Conservation (phyloP, 2,797 vertebrate genomes). For the Avahi laniger region DNA sequence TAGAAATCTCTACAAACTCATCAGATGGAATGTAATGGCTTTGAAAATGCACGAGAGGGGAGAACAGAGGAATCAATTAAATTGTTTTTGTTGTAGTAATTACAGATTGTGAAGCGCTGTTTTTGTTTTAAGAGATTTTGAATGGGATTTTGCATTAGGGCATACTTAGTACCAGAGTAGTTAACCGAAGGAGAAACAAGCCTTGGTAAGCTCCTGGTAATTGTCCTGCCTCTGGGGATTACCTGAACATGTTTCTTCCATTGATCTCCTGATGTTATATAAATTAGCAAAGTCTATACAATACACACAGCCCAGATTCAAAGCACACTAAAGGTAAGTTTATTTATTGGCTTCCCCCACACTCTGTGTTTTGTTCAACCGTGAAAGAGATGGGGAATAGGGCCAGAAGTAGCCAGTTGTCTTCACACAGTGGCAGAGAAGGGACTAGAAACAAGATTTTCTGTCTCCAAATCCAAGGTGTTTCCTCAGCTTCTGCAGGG, state of each 20-base stretch:
- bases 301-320: constrained; percentile 23
- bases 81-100: constrained; percentile 23
- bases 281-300: constrained; percentile 44
- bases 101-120: background rate
- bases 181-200: constrained; percentile 31
- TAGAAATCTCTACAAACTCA: constrained; percentile 44
- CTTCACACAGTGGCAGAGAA: background rate
- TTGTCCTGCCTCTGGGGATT: constrained; percentile 36
- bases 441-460: background rate
- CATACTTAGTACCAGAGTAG: constrained; percentile 34
- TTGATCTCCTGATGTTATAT: constrained; percentile 22
- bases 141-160: constrained; percentile 53
- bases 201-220: constrained; percentile 46
- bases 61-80: constrained; percentile 12
- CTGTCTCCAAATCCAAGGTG: background rate
- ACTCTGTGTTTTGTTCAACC: background rate
- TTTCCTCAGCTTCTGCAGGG: background rate
- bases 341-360: background rate
- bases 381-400: background rate
- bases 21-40: constrained; percentile 32
- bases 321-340: background rate
- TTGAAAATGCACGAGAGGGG: background rate
- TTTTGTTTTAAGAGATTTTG: constrained; percentile 26
- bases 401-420: background rate
- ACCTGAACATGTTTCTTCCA: constrained; percentile 49